A percentile compares a stretch with the other conserved stretches of the same genome.
phyloP scores from a whole-genome alignment of 1,140 invertebrate species.

The Coelopa frigida region DNA sequence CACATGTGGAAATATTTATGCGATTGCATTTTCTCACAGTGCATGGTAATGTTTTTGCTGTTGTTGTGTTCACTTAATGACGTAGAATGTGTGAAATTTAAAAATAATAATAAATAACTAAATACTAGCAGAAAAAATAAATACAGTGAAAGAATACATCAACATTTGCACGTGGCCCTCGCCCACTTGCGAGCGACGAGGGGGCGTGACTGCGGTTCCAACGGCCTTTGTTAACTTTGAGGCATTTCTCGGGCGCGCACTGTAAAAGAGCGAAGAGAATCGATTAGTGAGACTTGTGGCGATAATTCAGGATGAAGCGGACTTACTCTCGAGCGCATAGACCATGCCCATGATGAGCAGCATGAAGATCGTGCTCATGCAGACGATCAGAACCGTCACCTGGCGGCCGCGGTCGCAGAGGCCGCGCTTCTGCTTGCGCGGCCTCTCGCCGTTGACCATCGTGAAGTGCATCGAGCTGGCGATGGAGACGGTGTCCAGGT shows the following conservation, averaged over 20 bases:
- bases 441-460: constrained; percentile 69
- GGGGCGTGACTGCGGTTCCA: neutral
- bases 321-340: constrained; percentile 61
- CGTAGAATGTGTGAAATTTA: too few species aligned
- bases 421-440: constrained; percentile 44
- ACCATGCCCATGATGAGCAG: constrained; percentile 68
- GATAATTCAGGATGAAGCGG: constrained; percentile 2
- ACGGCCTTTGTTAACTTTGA: constrained; percentile 35
- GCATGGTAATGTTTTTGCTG: too few species aligned
- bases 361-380: constrained; percentile 70
- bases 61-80: too few species aligned
- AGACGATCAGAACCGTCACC: constrained; percentile 68
- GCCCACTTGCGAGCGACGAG: too few species aligned
- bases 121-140: too few species aligned
- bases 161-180: too few species aligned
- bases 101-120: too few species aligned
- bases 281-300: constrained; percentile 18
- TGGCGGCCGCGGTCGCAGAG: constrained; percentile 64
- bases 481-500: constrained; percentile 60
- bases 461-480: constrained; percentile 80
- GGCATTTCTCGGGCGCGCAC: constrained; percentile 53
- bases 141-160: too few species aligned
- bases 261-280: constrained; percentile 35
- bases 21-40: too few species aligned
- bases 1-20: too few species aligned